A percentile compares a stretch with the other conserved stretches of the same genome.
Evolutionary conservation across 2,888 invertebrate genomes (phyloP).

Genomic region (Thecocarcelia acutangulata): DNA sequence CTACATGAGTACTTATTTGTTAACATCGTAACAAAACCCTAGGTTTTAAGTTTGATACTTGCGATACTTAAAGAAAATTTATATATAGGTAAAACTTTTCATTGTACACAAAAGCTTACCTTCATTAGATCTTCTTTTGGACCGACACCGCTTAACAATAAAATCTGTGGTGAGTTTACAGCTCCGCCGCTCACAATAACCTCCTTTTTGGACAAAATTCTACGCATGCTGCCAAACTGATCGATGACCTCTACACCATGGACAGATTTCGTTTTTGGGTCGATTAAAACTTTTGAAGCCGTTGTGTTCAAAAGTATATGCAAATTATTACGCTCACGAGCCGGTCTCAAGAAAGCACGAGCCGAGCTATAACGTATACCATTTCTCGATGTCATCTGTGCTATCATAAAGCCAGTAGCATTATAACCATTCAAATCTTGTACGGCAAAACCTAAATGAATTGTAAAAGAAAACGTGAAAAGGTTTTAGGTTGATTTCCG

Average conservation of each 20-base stretch:
- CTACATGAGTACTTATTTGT: too few relatives aligned
- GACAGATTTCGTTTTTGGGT: slow-evolving; percentile 87
- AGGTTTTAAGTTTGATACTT: too few relatives aligned
- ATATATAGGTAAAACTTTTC: too few relatives aligned
- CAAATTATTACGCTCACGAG: slow-evolving; percentile 88
- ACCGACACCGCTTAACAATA: slow-evolving; percentile 94
- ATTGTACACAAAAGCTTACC: slow-evolving; percentile 74
- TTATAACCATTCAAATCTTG: slow-evolving; percentile 91
- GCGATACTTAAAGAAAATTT: too few relatives aligned
- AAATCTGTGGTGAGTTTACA: slow-evolving; percentile 95
- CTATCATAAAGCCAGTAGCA: slow-evolving; percentile 92
- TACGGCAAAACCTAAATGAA: slow-evolving; percentile 84
- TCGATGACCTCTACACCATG: slow-evolving; percentile 87
- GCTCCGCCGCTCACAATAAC: slow-evolving; percentile 91
- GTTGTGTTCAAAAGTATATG: slow-evolving; percentile 93
- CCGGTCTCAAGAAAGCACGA: slow-evolving; percentile 91
- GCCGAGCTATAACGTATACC: slow-evolving; percentile 92
- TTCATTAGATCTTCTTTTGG: slow-evolving; percentile 86
- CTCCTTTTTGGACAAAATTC: slow-evolving; percentile 90
- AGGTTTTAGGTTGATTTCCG: neutral
- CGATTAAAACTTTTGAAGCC: slow-evolving; percentile 88
- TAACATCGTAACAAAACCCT: too few relatives aligned
- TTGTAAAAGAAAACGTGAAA: slow-evolving; percentile 9
- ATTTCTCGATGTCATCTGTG: slow-evolving; percentile 93
- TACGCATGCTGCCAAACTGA: slow-evolving; percentile 82